Conservation (phyloP, 53 echinoderm and acorn worm species). For the Stichopus horrens region DNA sequence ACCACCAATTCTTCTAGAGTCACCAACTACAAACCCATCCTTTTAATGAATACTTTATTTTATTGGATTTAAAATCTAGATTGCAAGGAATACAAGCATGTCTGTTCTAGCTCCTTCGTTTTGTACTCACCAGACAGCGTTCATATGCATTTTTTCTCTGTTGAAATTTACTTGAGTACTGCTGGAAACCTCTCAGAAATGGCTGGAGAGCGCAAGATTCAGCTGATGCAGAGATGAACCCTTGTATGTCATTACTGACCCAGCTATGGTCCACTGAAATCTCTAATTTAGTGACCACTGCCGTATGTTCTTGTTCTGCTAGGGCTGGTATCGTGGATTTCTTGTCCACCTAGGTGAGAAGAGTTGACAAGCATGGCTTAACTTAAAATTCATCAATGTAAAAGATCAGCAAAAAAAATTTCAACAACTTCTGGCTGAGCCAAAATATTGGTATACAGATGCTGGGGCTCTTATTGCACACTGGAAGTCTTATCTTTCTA, state of each 20-base stretch:
- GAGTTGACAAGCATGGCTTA: not conserved
- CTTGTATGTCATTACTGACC: slow-evolving; percentile 42
- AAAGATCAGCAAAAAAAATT: too few relatives aligned
- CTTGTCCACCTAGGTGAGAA: not conserved
- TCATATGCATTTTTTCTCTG: slow-evolving; percentile 58
- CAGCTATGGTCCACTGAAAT: slow-evolving; percentile 17
- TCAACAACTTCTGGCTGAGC: too few relatives aligned
- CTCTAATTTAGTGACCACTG: slow-evolving; percentile 20
- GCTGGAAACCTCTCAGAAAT: slow-evolving; percentile 78
- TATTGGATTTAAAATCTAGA: too few relatives aligned
- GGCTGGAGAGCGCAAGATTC: slow-evolving; percentile 66
- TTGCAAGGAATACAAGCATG: too few relatives aligned
- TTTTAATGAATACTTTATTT: too few relatives aligned
- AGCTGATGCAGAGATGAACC: slow-evolving; percentile 51
- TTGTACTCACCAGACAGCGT: slow-evolving; percentile 62
- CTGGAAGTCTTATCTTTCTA: too few relatives aligned
- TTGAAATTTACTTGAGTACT: slow-evolving; percentile 65
- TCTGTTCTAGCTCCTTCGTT: not conserved
- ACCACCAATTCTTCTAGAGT: too few relatives aligned
- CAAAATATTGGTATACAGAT: too few relatives aligned
- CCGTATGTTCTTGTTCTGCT: slow-evolving; percentile 31
- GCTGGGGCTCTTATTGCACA: too few relatives aligned
- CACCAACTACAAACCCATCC: too few relatives aligned
- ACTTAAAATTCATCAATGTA: not conserved
- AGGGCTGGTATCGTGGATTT: slow-evolving; percentile 15